Conservation (phyloP, 2,797 vertebrate species). For the Eulemur albifrons region DNA sequence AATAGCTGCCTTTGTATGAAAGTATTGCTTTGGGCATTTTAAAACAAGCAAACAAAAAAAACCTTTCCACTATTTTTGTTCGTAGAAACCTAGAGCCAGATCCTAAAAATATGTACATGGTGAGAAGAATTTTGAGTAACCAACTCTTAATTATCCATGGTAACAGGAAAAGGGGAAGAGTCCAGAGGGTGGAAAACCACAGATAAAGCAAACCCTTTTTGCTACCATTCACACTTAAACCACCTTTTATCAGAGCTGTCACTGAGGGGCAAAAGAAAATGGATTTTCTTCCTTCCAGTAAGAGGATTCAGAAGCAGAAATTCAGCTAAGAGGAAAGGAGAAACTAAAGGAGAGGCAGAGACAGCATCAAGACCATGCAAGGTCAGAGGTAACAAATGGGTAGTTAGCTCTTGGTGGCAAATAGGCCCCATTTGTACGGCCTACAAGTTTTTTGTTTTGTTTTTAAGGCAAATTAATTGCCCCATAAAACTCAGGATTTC, state of each 20-base stretch:
- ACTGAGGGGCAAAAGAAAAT: constrained; percentile 22
- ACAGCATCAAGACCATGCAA: neutral
- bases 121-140: neutral
- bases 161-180: neutral
- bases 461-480: constrained; percentile 8
- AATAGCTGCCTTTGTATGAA: neutral
- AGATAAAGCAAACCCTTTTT: neutral
- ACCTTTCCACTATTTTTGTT: constrained; percentile 20
- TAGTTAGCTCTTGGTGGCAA: neutral
- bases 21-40: neutral
- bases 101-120: neutral
- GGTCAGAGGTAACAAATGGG: neutral
- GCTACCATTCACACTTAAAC: neutral
- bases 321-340: constrained; percentile 6
- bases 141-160: neutral
- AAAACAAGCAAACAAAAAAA: constrained; percentile 21
- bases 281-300: neutral
- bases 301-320: constrained; percentile 34
- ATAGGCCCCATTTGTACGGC: neutral
- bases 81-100: neutral
- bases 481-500: neutral
- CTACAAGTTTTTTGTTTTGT: neutral
- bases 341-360: neutral
- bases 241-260: neutral
- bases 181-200: neutral